Evolutionary conservation across 2,888 invertebrate species (phyloP).

Genomic region (Cybosia mesomella): DNA sequence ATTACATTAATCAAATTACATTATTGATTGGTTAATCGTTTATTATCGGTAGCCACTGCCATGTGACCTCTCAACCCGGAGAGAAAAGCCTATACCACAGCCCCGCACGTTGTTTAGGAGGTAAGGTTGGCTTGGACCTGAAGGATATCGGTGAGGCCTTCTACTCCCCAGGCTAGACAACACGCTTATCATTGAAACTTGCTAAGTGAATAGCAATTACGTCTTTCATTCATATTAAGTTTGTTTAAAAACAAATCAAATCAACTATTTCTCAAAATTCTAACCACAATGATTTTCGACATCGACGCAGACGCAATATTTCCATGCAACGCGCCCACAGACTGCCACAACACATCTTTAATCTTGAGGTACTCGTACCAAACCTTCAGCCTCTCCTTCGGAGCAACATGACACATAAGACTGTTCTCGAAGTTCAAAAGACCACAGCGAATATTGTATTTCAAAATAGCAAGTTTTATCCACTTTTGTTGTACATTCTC

Average conservation of each 20-base stretch:
- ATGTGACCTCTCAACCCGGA: too few species aligned
- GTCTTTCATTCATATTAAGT: not conserved
- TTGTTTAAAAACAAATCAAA: too few species aligned
- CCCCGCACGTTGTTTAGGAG: too few species aligned
- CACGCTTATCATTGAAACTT: too few species aligned
- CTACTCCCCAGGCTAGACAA: too few species aligned
- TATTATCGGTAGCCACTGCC: too few species aligned
- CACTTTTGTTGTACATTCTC: slow-evolving; percentile 65
- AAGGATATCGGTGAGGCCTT: too few species aligned
- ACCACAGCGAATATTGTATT: slow-evolving; percentile 63
- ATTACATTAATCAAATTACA: too few species aligned
- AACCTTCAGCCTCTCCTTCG: slow-evolving; percentile 54
- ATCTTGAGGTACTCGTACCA: slow-evolving; percentile 63
- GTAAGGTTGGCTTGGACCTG: too few species aligned
- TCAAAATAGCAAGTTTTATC: slow-evolving; percentile 71
- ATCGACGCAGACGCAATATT: slow-evolving; percentile 51
- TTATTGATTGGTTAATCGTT: too few species aligned
- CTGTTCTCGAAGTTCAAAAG: slow-evolving; percentile 64
- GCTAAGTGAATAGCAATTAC: not conserved
- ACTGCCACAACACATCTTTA: slow-evolving; percentile 73
- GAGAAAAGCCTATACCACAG: too few species aligned
- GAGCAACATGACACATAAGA: slow-evolving; percentile 53
- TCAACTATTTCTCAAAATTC: not conserved
- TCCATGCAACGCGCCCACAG: slow-evolving; percentile 73
- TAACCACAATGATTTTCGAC: slow-evolving; percentile 29